Base-by-base conservation (phyloP, 2,797 vertebrate species). In the Channa striata region DNA sequence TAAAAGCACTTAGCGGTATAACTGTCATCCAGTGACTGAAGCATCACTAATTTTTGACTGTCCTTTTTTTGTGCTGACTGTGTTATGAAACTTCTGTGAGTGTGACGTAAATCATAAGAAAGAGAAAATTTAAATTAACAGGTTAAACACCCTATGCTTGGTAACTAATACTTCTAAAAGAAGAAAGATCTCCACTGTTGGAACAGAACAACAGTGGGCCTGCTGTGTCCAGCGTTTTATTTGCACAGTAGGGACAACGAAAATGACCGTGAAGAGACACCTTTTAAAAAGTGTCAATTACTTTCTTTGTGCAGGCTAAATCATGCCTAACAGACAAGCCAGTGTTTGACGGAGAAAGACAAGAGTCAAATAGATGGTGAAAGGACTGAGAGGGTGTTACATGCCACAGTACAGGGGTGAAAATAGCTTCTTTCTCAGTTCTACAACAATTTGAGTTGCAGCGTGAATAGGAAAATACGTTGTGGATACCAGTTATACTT, bases 51-150 rank as follows among this genome's bases (percentile, higher is more conserved):
- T 30, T 30, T 30, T 2, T 16, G 66, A 33, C 48, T 63, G 47
- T 72, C 36, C 73, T 47, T 71, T 60, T 59, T 47, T 34, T 61
- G 0, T n/a, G 52, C 42, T 58, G 39, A 25, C 48, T 59, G 34
- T 46, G 73, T 66, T 53, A 23, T 68, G 54, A 88, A 87, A 83
- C 68, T 62, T 43, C 12, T 40, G 44, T 65, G 64, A 61, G 50
- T 9, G 65, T 57, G 52, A 80, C 12, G 59, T 56, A 83, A 58
- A 52, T 12, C 11, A 49, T 23, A 30, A 65, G 17, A 56, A n/a
- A 43, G 42, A 70, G 17, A 47, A 59, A 51, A 21, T 58, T 20
- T 17, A 66, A 83, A 63, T 72, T 58, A 43, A 74, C 60, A 64
- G 34, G 56, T 71, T 59, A 65, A 69, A 66, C 51, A 40, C 72